phyloP scores from a whole-genome alignment of 2,797 vertebrate genomes.

The Tadarida brasiliensis region DNA sequence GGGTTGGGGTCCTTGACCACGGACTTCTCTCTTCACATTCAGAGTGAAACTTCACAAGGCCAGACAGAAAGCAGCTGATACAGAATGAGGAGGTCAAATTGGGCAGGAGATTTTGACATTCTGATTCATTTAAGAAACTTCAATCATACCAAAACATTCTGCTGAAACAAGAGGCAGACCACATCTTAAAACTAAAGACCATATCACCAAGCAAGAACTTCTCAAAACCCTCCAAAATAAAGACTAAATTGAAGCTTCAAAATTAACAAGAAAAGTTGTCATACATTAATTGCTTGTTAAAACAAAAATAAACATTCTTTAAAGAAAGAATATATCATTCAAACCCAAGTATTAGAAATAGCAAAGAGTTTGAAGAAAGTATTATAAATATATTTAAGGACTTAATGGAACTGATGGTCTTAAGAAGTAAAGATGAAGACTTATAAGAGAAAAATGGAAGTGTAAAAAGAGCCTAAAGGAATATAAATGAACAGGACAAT shows the following conservation, averaged over 20 bases:
- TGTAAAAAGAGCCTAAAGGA: background rate
- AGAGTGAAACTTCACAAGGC: background rate
- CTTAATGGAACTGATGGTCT: background rate
- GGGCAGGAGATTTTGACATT: background rate
- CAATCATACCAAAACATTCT: background rate
- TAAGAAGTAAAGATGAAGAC: background rate
- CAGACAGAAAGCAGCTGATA: background rate
- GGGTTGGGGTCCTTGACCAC: fast-evolving
- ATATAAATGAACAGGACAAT: background rate
- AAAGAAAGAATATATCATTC: background rate
- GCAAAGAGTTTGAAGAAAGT: background rate
- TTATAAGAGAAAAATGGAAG: background rate
- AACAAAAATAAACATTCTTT: background rate
- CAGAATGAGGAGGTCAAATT: too few species aligned
- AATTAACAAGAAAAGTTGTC: background rate
- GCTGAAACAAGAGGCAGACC: background rate
- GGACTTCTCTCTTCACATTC: background rate
- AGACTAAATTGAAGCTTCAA: background rate
- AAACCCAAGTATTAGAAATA: background rate
- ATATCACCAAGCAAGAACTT: background rate
- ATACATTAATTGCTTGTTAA: background rate
- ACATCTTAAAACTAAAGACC: background rate
- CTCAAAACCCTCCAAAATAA: background rate
- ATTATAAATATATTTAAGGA: background rate
- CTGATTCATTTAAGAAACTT: background rate